Evolutionary conservation across 2,113 vertebrate species (phyloP).

Genomic region (Scopus umbretta): DNA sequence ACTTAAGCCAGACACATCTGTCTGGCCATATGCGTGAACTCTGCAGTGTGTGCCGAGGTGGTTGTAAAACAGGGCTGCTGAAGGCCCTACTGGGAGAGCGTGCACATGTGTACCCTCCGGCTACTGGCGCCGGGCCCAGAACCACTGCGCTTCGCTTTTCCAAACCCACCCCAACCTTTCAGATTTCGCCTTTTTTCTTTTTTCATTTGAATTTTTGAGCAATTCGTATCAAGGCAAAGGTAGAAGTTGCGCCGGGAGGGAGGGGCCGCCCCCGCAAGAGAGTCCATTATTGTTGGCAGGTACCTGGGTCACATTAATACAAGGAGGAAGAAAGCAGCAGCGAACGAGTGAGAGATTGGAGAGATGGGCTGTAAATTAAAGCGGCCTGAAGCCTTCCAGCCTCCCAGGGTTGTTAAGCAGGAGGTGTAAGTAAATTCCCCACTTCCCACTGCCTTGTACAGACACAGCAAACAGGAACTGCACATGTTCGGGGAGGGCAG

Average conservation of each 20-base stretch:
- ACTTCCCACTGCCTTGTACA: conserved; percentile 71
- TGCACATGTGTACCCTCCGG: conserved; percentile 83
- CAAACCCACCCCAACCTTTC: conserved; percentile 79
- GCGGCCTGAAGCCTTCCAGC: conserved; percentile 69
- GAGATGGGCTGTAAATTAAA: conserved; percentile 73
- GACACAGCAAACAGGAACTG: conserved; percentile 75
- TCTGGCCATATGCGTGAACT: conserved; percentile 97
- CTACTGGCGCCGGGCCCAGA: conserved; percentile 81
- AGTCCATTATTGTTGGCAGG: conserved; percentile 78
- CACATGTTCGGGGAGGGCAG: conserved; percentile 72
- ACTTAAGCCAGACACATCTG: conserved; percentile 96
- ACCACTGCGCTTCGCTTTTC: conserved; percentile 76
- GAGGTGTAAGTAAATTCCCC: conserved; percentile 77
- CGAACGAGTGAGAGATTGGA: conserved; percentile 63
- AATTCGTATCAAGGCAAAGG: conserved; percentile 61
- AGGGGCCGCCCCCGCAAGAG: conserved; percentile 63
- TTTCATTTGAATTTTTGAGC: conserved; percentile 57
- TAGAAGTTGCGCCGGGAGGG: conserved; percentile 65
- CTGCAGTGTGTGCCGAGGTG: conserved; percentile 83
- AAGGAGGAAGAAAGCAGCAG: conserved; percentile 73
- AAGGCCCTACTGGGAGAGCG: conserved; percentile 85
- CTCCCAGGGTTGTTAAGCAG: conserved; percentile 70
- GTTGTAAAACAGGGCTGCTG: conserved; percentile 86
- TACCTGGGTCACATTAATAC: conserved; percentile 73
- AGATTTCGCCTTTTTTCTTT: conserved; percentile 69